A percentile compares a stretch with the other conserved stretches of the same genome.
Evolutionary conservation across 1,140 invertebrate species (phyloP).

Genomic region (Aphaenogaster floridana): DNA sequence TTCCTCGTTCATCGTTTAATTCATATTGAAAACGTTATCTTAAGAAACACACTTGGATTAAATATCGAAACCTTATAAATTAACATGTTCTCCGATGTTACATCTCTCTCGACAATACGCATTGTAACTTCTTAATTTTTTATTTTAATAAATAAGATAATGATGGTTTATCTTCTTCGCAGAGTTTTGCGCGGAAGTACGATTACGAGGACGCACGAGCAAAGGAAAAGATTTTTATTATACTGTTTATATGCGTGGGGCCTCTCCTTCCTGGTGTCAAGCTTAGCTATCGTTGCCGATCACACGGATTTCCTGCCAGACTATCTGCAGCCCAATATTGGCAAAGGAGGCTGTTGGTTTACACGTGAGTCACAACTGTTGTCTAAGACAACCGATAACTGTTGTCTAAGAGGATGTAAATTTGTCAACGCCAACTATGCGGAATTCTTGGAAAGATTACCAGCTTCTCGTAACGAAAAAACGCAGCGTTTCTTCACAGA

Average conservation of each 20-base stretch:
- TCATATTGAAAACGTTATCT: constrained; percentile 15
- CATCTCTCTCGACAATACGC: not conserved
- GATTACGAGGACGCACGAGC: constrained; percentile 34
- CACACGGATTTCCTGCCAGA: constrained; percentile 35
- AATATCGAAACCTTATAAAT: not conserved
- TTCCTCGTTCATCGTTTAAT: not conserved
- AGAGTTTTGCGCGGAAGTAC: constrained; percentile 73
- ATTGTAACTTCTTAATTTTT: not conserved
- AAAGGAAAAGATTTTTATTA: constrained; percentile 75
- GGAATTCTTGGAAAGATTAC: not conserved
- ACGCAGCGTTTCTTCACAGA: not conserved
- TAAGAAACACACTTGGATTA: not conserved
- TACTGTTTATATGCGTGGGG: constrained; percentile 84
- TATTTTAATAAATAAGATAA: not conserved
- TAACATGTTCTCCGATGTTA: not conserved
- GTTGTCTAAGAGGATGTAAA: constrained; percentile 42
- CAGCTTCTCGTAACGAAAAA: not conserved
- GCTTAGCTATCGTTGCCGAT: constrained; percentile 61
- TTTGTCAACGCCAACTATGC: not conserved
- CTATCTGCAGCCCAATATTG: constrained; percentile 71
- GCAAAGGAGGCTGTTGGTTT: constrained; percentile 78
- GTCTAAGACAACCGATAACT: not conserved
- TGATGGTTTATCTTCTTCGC: constrained; percentile 27
- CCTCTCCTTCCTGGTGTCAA: constrained; percentile 72
- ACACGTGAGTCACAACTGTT: constrained; percentile 69